A percentile compares a stretch with the other conserved stretches of the same genome.
Conservation (phyloP, 2,113 vertebrate genomes). For the Hyperopisus bebe region DNA sequence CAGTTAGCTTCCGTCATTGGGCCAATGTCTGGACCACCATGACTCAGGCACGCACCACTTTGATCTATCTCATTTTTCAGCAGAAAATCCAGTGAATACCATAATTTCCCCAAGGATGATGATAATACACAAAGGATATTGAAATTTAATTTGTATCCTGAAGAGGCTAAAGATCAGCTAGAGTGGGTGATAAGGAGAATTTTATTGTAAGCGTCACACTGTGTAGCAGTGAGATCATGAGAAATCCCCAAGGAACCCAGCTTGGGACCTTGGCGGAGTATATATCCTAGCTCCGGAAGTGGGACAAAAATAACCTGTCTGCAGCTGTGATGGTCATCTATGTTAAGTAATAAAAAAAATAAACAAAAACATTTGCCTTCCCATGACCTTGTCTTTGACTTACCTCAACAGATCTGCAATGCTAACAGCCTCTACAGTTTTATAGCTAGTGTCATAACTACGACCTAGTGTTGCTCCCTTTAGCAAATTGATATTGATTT, state of each 20-base stretch:
- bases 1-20: neutral
- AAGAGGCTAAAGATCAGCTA: neutral
- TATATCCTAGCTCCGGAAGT: slow-evolving; percentile 14
- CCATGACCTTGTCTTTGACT: slow-evolving; percentile 42
- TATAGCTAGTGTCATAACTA: neutral
- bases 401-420: slow-evolving; percentile 32
- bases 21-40: neutral
- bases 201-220: neutral
- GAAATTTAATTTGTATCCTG: neutral
- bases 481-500: neutral
- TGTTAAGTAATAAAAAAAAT: slow-evolving; percentile 25
- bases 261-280: neutral
- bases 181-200: neutral
- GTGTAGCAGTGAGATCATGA: neutral
- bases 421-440: slow-evolving; percentile 7
- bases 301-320: slow-evolving; percentile 35
- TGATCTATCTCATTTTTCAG: neutral
- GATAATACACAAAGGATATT: neutral
- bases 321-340: slow-evolving; percentile 30
- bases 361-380: slow-evolving; percentile 40
- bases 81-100: neutral
- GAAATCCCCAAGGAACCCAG: neutral
- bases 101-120: neutral
- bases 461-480: neutral
- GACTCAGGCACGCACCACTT: neutral